These are phyloP conservation scores for Formica selysi DNA, from an alignment of 1,140 invertebrate species.

Conservation along the genomic window DNA sequence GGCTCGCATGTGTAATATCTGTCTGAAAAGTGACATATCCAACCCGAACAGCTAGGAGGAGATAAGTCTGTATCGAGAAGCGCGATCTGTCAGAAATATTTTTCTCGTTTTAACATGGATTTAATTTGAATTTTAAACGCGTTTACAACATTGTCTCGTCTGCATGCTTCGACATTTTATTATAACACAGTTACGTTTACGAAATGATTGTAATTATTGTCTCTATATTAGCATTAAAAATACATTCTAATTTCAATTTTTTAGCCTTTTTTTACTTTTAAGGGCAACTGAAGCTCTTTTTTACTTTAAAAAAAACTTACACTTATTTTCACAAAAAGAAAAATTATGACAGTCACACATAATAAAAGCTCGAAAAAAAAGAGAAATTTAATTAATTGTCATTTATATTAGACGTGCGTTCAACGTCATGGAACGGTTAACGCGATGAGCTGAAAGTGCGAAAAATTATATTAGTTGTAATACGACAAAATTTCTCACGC, in stretches of 20 bases:
- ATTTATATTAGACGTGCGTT: background rate
- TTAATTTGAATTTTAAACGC: too few species aligned
- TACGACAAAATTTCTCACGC: slow-evolving; percentile 32
- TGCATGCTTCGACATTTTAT: too few species aligned
- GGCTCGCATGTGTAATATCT: slow-evolving; percentile 51
- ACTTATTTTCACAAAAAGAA: slow-evolving; percentile 2
- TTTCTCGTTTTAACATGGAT: background rate
- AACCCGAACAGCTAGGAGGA: background rate
- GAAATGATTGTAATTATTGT: background rate
- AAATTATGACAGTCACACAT: background rate
- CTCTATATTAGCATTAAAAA: background rate
- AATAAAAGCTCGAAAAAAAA: background rate
- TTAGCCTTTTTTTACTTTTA: background rate
- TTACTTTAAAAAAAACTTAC: background rate
- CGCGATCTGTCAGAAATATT: slow-evolving; percentile 11
- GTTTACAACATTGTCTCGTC: too few species aligned
- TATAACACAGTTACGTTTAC: background rate
- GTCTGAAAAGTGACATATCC: slow-evolving; percentile 54
- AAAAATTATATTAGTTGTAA: slow-evolving; percentile 11
- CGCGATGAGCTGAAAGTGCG: background rate
- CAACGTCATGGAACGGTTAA: background rate
- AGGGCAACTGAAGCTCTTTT: background rate
- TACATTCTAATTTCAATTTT: background rate
- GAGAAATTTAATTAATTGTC: background rate
- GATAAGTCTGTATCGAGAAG: slow-evolving; percentile 11